Evolutionary conservation across 1,140 invertebrate species (phyloP), one percentile per base, ranked within the genome.

Genomic region (Nasonia longicornis): DNA sequence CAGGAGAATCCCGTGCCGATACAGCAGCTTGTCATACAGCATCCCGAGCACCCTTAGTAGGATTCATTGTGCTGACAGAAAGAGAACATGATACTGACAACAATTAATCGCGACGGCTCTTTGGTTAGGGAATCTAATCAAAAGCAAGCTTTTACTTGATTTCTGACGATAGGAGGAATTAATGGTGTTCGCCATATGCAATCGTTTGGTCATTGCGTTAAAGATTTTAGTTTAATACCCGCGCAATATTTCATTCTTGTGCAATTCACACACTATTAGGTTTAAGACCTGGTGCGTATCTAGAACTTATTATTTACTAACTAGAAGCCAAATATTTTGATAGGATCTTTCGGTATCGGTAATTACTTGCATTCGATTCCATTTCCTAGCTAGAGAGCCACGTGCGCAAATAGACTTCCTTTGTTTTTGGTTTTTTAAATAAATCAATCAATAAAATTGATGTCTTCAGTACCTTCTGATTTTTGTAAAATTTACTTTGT

Each of bases 21-120:
- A 86, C 83, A 86, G 84, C 90, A 90, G 83, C 90, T 90, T 90
- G 89, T 90, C 87, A 89, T 90, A 89, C 89, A 91, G 84, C 90
- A 91, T 90, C 89, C 89, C 86, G 89, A 91, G 86, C 89, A 91
- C 84, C 86, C 88, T 87, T 89, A 89, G 84, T 86, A 86, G 83
- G 84, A 85, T 83, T 83, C 75, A 74, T 71, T 64, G 48, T 66
- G 48, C 66, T 29, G 52, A 71, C 52, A 81, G 12, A 63, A 26
- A 79, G 20, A 66, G 38, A 64, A 77, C 16, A 58, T 8, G 52
- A 58, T 58, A 20, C 20, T 58, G 52, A 67, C 1, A 67, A 52
- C 20, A 22, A 52, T 69, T 20, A 64, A 29, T 22, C 38, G 67
- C 58, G n/a, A 70, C 11, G 48, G 75, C 45, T 77, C 70, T 29